phyloP scores from a whole-genome alignment of 2,888 invertebrate genomes.

The Lydus trimaculatus region DNA sequence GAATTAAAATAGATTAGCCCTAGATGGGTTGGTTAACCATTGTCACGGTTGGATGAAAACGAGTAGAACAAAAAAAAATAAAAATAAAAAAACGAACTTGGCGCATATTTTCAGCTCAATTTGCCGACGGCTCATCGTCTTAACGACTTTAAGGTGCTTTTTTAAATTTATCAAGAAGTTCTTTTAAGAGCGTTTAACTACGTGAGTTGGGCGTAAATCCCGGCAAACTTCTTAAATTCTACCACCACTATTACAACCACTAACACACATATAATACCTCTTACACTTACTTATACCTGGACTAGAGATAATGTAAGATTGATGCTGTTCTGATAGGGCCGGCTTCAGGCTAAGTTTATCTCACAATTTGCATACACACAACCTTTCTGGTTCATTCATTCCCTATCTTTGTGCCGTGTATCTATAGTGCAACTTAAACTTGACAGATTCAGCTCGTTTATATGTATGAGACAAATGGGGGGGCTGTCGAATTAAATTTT shows the following conservation, averaged over 20 bases:
- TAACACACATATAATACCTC: constrained; percentile 6
- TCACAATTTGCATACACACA: constrained; percentile 33
- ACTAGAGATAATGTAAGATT: constrained; percentile 48
- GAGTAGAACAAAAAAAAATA: not conserved
- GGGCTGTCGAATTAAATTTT: too few species aligned
- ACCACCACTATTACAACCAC: constrained; percentile 26
- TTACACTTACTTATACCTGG: constrained; percentile 24
- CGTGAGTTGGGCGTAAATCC: constrained; percentile 48
- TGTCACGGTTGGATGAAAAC: constrained; percentile 37
- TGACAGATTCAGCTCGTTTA: constrained; percentile 3
- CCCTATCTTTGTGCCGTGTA: not conserved
- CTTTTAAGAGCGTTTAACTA: constrained; percentile 53
- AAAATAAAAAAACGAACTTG: constrained; percentile 46
- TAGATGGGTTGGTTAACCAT: constrained; percentile 46
- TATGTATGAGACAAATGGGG: not conserved
- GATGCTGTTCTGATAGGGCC: constrained; percentile 41
- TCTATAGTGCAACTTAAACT: not conserved
- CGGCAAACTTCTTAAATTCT: constrained; percentile 23
- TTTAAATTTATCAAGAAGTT: constrained; percentile 56
- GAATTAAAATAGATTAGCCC: constrained; percentile 43
- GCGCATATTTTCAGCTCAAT: constrained; percentile 60
- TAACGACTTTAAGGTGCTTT: constrained; percentile 59
- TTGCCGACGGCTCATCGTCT: constrained; percentile 57
- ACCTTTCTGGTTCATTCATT: constrained; percentile 6
- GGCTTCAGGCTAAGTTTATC: constrained; percentile 28